Conservation (phyloP, 2,888 invertebrate genomes). For the Anthophora plumipes region DNA sequence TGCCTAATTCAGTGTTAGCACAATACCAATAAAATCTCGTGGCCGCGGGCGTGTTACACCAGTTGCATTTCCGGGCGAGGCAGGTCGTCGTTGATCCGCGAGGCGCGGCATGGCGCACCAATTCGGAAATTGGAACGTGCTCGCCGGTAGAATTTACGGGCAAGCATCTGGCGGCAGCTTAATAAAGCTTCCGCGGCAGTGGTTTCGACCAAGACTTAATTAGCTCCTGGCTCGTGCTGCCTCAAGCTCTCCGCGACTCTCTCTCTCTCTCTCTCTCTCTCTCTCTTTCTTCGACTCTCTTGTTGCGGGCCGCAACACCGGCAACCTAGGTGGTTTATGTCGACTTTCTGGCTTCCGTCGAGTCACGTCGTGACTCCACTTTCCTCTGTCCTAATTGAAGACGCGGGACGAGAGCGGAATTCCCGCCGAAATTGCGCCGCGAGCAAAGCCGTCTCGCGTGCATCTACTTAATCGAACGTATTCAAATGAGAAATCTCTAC, state of each 20-base stretch:
- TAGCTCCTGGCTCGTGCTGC: slow-evolving; percentile 65
- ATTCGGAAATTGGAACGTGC: slow-evolving; percentile 72
- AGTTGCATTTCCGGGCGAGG: slow-evolving; percentile 65
- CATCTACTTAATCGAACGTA: neutral
- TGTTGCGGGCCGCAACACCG: slow-evolving; percentile 33
- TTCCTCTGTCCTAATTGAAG: slow-evolving; percentile 60
- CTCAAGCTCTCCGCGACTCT: slow-evolving; percentile 12
- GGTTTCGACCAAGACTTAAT: slow-evolving; percentile 73
- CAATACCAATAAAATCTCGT: neutral
- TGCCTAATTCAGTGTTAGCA: too few relatives aligned
- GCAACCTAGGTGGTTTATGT: slow-evolving; percentile 52
- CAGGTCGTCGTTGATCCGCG: slow-evolving; percentile 33
- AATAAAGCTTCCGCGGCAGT: slow-evolving; percentile 74
- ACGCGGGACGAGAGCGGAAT: slow-evolving; percentile 19
- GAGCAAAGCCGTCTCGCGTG: neutral
- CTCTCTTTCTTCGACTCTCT: slow-evolving; percentile 33
- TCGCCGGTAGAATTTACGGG: slow-evolving; percentile 69
- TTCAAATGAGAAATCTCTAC: neutral
- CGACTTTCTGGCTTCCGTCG: slow-evolving; percentile 38
- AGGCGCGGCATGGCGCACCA: slow-evolving; percentile 43
- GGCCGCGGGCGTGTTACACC: slow-evolving; percentile 46
- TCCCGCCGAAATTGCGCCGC: slow-evolving; percentile 8
- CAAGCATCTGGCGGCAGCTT: slow-evolving; percentile 74
- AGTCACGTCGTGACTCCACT: slow-evolving; percentile 52
- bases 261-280: neutral